Evolutionary conservation across 1,140 invertebrate species (phyloP), one percentile per base, ranked within the genome.

Genomic region (Aphidius gifuensis): DNA sequence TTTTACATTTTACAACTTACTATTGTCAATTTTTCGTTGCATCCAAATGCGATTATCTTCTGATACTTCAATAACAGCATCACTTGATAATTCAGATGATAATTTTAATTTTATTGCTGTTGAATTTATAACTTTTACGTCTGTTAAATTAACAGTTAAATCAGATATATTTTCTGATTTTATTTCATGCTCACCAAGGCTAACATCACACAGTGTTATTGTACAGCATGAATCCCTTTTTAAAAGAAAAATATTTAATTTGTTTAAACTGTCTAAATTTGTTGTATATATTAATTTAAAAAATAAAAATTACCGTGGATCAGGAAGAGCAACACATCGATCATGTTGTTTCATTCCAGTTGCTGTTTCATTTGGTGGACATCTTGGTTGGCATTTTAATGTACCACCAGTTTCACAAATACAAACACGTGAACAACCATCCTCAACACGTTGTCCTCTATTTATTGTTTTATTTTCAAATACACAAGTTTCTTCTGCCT

Each of bases 151-250:
- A 6, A 78, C 73, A 1, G 60, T 66, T 9, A 76, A 43, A 53
- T 80, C 77, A 2, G 65, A 63, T 1, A 73, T 70, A 55, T 66
- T 74, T 59, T 81, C 81, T 1, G 77, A 49, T 63, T 76, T 82
- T 32, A 84, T 85, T 64, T 91, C 88, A 54, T 90, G 86, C 65
- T 87, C 88, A 61, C 89, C 86, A 8, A 90, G 79, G 3, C 87
- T 89, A 3, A 92, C 90, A 68, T 93, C 90, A 71, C 92, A 94
- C 1, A 92, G 80, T 54, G 92, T 88, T 64, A 92, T 85, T 47
- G 88, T 91, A 69, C 93, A 95, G 72, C 93, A 95, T 1, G 87
- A 75, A 74, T 96, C 92, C 11, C 87, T 86, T 5, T 32, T 63
- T 48, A 45, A 11, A 16, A 46, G 9, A 11, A 46, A 16, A 16